Evolutionary conservation across 2,797 vertebrate genomes (phyloP).

Genomic region (Sphaeramia orbicularis): DNA sequence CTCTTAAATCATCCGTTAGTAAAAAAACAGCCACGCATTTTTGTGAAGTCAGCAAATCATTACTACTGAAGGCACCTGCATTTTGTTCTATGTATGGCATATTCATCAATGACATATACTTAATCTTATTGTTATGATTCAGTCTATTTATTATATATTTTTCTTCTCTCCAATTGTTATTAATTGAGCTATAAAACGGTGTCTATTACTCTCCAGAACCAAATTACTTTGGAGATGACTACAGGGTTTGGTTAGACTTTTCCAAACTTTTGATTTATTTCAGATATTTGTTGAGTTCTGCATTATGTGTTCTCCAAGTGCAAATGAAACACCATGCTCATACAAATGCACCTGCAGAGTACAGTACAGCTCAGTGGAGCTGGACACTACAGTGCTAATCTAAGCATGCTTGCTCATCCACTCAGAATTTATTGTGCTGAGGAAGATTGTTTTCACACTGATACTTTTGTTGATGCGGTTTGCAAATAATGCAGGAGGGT

Average conservation of each 20-base stretch:
- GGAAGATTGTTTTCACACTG: neutral
- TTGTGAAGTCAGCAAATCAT: too few relatives aligned
- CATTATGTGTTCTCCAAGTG: neutral
- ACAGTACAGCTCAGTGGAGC: constrained; percentile 28
- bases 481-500: constrained; percentile 26
- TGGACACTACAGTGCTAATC: constrained; percentile 20
- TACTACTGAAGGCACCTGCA: too few relatives aligned
- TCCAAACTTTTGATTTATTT: neutral
- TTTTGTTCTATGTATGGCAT: too few relatives aligned
- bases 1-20: neutral
- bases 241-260: too few relatives aligned
- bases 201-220: neutral
- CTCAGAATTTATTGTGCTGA: constrained; percentile 32
- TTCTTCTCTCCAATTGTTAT: too few relatives aligned
- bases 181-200: too few relatives aligned
- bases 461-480: constrained; percentile 2
- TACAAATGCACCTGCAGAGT: constrained; percentile 26
- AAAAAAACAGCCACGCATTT: neutral
- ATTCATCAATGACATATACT: too few relatives aligned
- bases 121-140: too few relatives aligned
- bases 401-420: constrained; percentile 37
- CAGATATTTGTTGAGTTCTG: neutral
- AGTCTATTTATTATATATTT: too few relatives aligned
- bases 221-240: neutral
- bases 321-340: neutral